These are phyloP conservation scores for Alectoris magna DNA, from an alignment of 2,797 vertebrate genomes.

Conservation along the genomic window DNA sequence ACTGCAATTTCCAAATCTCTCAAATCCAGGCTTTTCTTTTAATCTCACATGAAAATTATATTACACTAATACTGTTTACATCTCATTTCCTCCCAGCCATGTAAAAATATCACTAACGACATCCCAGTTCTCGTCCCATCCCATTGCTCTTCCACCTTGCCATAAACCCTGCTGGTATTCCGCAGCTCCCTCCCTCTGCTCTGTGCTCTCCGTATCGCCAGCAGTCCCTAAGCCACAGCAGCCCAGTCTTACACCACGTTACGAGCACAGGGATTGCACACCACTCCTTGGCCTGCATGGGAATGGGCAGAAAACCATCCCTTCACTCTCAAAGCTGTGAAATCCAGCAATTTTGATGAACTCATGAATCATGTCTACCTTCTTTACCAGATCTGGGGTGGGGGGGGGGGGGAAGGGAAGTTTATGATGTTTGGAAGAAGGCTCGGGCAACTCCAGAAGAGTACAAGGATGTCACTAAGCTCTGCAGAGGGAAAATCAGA, in stretches of 20 bases:
- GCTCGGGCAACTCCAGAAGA: no score
- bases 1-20: slow-evolving; percentile 77
- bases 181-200: not conserved
- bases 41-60: slow-evolving; percentile 78
- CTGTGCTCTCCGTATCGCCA: not conserved
- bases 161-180: not conserved
- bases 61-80: slow-evolving; percentile 75
- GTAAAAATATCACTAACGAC: slow-evolving; percentile 57
- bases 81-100: slow-evolving; percentile 63
- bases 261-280: not conserved
- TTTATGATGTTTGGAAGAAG: no score
- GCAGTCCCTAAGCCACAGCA: not conserved
- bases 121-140: not conserved
- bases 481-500: no score
- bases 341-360: not conserved
- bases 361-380: not conserved
- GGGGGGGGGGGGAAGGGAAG: not conserved
- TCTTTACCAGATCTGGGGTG: not conserved
- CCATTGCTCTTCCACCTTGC: not conserved
- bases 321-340: not conserved
- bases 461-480: no score
- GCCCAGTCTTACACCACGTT: not conserved
- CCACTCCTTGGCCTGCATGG: not conserved
- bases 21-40: slow-evolving; percentile 78
- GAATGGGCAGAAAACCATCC: not conserved